These are phyloP conservation scores for silkworm (Bombyx mori) DNA, from an alignment of 1,140 invertebrate species.

Conservation along the genomic window ASM3026992v2 NC_085121.1:14550501-14551000, in stretches of 20 bases:
- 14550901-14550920: slow-evolving; percentile 86
- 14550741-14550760: slow-evolving; percentile 83
- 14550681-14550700: slow-evolving; percentile 69
- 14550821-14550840: slow-evolving; percentile 95
- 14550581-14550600: slow-evolving; percentile 61
- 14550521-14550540: slow-evolving; percentile 53
- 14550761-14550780: slow-evolving; percentile 85
- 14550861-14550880: slow-evolving; percentile 83
- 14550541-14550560: slow-evolving; percentile 53
- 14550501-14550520: slow-evolving; percentile 55
- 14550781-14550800: slow-evolving; percentile 96
- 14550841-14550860: slow-evolving; percentile 92
- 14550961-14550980: slow-evolving; percentile 96
- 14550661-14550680: slow-evolving; percentile 48
- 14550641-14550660: slow-evolving; percentile 53
- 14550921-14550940: slow-evolving; percentile 93
- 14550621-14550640: slow-evolving; percentile 63
- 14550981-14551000: slow-evolving; percentile 92
- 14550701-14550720: slow-evolving; percentile 76
- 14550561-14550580: slow-evolving; percentile 76
- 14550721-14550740: slow-evolving; percentile 83
- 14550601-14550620: slow-evolving; percentile 75
- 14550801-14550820: slow-evolving; percentile 93
- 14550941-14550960: slow-evolving; percentile 95
- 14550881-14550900: slow-evolving; percentile 82